Percentiles rank a stretch among this genome's conserved stretches.
Evolutionary conservation across 2,113 vertebrate species (phyloP).

Genomic region (Eublepharis macularius): DNA sequence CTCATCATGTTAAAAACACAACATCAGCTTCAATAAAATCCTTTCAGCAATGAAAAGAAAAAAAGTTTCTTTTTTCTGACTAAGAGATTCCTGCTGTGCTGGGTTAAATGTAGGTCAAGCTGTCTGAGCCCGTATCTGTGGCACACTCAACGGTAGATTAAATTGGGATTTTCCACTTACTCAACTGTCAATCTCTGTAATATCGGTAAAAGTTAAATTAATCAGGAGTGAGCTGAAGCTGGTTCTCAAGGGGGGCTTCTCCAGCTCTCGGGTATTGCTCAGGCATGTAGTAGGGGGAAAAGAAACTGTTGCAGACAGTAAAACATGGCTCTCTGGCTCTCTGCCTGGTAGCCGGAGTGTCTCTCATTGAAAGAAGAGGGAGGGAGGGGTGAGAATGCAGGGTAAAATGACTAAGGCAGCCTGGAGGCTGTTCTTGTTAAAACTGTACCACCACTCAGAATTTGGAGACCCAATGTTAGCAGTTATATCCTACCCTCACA

Average conservation of each 20-base stretch:
- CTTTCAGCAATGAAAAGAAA: slow-evolving; percentile 32
- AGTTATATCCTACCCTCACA: too few relatives aligned
- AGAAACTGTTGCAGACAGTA: background rate
- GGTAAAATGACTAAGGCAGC: background rate
- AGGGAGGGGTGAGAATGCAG: background rate
- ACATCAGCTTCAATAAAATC: slow-evolving; percentile 17
- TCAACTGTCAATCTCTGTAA: slow-evolving; percentile 47
- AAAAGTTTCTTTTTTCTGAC: slow-evolving; percentile 10
- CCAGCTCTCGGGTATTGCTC: slow-evolving; percentile 39
- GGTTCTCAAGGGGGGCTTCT: slow-evolving; percentile 36
- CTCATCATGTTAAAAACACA: background rate
- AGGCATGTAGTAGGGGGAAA: slow-evolving; percentile 9
- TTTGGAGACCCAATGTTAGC: too few relatives aligned
- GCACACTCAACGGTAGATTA: slow-evolving; percentile 48
- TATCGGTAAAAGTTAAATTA: slow-evolving; percentile 63
- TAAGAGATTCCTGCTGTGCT: slow-evolving; percentile 40
- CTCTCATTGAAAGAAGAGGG: background rate
- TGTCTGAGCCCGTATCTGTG: slow-evolving; percentile 60
- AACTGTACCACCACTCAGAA: too few relatives aligned
- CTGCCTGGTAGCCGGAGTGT: background rate
- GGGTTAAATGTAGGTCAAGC: slow-evolving; percentile 62
- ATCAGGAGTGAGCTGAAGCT: slow-evolving; percentile 50
- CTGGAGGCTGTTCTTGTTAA: too few relatives aligned
- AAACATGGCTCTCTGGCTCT: background rate
- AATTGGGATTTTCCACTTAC: slow-evolving; percentile 64